Base-by-base conservation (phyloP, 2,113 vertebrate genomes). In the Otolemur garnettii region DNA sequence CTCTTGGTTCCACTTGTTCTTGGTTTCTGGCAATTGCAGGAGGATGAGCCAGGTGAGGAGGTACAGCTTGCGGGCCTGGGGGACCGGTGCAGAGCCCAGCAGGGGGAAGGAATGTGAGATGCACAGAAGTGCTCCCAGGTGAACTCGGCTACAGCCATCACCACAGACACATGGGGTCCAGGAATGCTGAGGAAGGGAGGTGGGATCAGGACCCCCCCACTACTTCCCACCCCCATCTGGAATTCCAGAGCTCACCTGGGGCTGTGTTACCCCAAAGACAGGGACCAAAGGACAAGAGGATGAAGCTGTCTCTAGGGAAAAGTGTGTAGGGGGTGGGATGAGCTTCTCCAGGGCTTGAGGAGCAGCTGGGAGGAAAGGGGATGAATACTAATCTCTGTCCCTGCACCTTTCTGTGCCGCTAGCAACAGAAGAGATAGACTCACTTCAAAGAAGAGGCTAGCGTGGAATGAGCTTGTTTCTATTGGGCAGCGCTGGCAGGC, bases 141-240 rank as follows among this genome's bases (percentile, higher is more conserved):
- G 86, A 99, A 99, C 97, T 99, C 99, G 8, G 99, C 98, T 0
- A 98, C 97, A 80, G 99, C 99, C 87, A 98, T 97, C 87, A 98
- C 99, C 59, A 99, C 98, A 0, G 98, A 99, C 98, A 99, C 98
- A 64, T 98, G 99, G 87, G 99, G 98, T 28, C 99, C 98, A 0
- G 98, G 96, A 0, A 99, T 98, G 21, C 99, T 99, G 94, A 12
- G 75, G 86, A 30, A 24, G 26, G 35, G 10, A 24, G n/a, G 80
- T 12, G 2, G 19, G 0, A 0, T 75, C 2, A 22, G 55, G 53
- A 53, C 28, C 75, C 28, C 50, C 26, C 26, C 42, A 50, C 74
- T 26, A 10, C 62, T 24, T 42, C 38, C 13, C 68, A 10, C 69
- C 69, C 55, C 55, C 11, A 11, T 64, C 26, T 30, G 26, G 18